Evolutionary conservation across 2,797 vertebrate genomes (phyloP), one percentile per base, ranked within the genome.

Genomic region (Tarsius wallacei): DNA sequence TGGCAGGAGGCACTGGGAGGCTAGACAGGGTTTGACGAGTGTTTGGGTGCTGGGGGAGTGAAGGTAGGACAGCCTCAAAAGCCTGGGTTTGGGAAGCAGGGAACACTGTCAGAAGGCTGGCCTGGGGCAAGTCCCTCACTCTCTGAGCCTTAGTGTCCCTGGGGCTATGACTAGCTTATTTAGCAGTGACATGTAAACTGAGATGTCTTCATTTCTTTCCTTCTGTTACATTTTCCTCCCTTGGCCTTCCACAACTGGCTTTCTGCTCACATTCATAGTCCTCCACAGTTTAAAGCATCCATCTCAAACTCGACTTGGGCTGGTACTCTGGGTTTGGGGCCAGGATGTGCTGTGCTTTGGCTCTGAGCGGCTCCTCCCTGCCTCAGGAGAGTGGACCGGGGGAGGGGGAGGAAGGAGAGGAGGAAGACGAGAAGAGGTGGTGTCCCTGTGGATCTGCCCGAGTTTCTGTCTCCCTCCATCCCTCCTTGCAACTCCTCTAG

Each of bases 261-360:
- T 95, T 36, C 55, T 31, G 26, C 28, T 63, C 28, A 13, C 33
- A 73, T 55, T 59, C 24, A 42, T 31, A n/a, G 70, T 49, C 80
- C 10, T 31, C 49, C 22, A 61, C 12, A 5, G n/a, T 77, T 76
- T 33, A 51, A 33, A 53, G 28, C 33, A 55, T 70, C 36, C 19
- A 3, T 51, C 26, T 33, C 47, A 73, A 33, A 49, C 3, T 19
- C 26, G 4, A 57, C 7, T 3, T 6, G 17, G 51, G 7, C 61
- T 28, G 55, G 28, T 15, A 31, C 47, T 14, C 81, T 15, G 24
- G 57, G 22, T 1, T 8, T 4, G 17, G 59, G 13, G 26, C 26
- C 68, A 74, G 63, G 47, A 77, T 0, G 1, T 66, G 61, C 16
- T 49, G 26, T 53, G 1, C 8, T 14, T 5, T 11, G 6, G 4